Base-by-base conservation (phyloP, 2,113 vertebrate genomes). In the Ifrita kowaldi region DNA sequence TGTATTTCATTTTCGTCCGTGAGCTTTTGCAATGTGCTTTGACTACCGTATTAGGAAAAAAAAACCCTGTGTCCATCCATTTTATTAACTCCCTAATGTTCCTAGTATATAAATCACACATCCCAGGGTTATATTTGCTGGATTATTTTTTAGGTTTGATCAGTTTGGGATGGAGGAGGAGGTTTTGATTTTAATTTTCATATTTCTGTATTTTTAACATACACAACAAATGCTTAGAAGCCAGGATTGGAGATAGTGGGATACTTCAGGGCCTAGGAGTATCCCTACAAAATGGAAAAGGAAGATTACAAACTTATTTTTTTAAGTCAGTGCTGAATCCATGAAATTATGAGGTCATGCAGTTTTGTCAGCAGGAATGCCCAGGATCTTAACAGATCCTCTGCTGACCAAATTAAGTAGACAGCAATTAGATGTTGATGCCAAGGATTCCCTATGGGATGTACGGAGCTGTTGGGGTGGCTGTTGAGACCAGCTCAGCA, bases 1-100 rank as follows among this genome's bases (percentile, higher is more conserved):
- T 44, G 4, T 26, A 13, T 64, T 91, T 82, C 20, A 21, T 56
- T 95, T 88, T 85, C 64, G 10, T 55, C 41, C 19, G 1, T 13
- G 18, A 62, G 11, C 33, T 82, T 93, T 90, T 90, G 33, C 30
- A 52, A 6, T 47, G 37, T 68, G 15, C 28, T 76, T 44, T 87
- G 70, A 53, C 67, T 73, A 30, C 33, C 1, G 1, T 55, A 26
- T 82, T 59, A 90, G 44, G 16, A 42, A 73, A 89, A 71, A 55
- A 46, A 15, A 13, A 0, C 10, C 7, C 11, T 5, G 3, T 22
- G 47, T 63, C 44, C 5, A 1, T 37, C 52, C 1, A 5, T 74
- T 84, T 88, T 90, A 47, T 86, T 32, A 65, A 57, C 20, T 62
- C 9, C 8, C 11, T 23, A 12, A 41, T 13, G 5, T 88, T 93